Conservation (phyloP, 2,113 vertebrate genomes). For the Alosa alosa region DNA sequence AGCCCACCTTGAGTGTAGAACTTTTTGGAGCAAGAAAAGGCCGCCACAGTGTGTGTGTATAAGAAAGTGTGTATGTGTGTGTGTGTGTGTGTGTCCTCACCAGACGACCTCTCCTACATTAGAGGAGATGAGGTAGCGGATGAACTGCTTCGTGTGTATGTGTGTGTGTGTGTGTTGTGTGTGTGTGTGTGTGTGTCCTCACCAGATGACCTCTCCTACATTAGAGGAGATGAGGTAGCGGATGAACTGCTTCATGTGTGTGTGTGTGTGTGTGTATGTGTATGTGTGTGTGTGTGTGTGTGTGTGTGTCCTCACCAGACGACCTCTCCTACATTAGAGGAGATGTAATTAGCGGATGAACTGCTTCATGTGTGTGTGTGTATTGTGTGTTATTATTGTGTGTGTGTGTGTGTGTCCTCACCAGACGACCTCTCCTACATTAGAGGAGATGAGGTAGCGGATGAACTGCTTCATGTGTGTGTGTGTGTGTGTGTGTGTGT, state of each 20-base stretch:
- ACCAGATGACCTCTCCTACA: no score
- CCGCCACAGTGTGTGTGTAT: background rate
- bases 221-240: no score
- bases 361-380: constrained; percentile 93
- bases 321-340: constrained; percentile 92
- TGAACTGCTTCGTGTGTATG: constrained; percentile 88
- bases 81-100: background rate
- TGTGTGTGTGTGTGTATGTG: background rate
- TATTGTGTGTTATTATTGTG: constrained; percentile 54
- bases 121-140: constrained; percentile 95
- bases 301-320: constrained; percentile 67
- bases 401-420: constrained; percentile 57
- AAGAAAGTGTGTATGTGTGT: no score
- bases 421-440: constrained; percentile 93
- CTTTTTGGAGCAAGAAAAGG: no score
- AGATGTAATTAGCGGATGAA: constrained; percentile 96
- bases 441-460: constrained; percentile 95
- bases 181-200: no score
- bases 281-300: background rate
- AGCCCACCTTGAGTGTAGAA: no score
- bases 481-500: no score
- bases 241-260: no score
- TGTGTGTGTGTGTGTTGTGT: no score
- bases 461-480: constrained; percentile 93
- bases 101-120: constrained; percentile 94